Conservation (phyloP, 2,888 invertebrate genomes). For the Plagiodera versicolora region DNA sequence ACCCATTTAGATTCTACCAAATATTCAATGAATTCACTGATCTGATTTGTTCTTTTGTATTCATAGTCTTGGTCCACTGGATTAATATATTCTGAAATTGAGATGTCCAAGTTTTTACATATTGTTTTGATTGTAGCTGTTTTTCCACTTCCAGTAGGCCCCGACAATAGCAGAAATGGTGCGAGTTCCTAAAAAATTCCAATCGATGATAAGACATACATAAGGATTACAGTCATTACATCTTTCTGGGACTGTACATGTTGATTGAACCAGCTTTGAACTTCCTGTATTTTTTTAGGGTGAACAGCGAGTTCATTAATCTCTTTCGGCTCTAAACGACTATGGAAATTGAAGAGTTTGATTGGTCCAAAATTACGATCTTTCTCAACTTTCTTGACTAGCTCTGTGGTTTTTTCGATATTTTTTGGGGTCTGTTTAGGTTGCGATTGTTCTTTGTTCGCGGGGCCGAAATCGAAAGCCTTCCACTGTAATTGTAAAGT, state of each 20-base stretch:
- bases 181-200: conserved; percentile 46
- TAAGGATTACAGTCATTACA: background rate
- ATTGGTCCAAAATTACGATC: conserved; percentile 6
- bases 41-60: conserved; percentile 62
- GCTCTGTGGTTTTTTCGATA: background rate
- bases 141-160: conserved; percentile 86
- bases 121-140: conserved; percentile 71
- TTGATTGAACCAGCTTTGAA: conserved; percentile 66
- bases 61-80: conserved; percentile 71
- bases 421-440: background rate
- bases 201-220: background rate
- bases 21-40: conserved; percentile 74
- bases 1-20: conserved; percentile 76
- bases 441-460: conserved; percentile 1
- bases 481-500: conserved; percentile 36
- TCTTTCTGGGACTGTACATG: conserved; percentile 35
- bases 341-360: conserved; percentile 60
- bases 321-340: conserved; percentile 61
- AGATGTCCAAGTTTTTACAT: conserved; percentile 62
- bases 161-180: conserved; percentile 71
- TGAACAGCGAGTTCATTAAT: conserved; percentile 72
- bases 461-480: conserved; percentile 43
- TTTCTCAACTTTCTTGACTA: background rate
- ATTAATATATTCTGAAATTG: conserved; percentile 80
- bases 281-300: conserved; percentile 72